Evolutionary conservation across 2,113 vertebrate genomes (phyloP).

Genomic region (Xyliphius kryptos): DNA sequence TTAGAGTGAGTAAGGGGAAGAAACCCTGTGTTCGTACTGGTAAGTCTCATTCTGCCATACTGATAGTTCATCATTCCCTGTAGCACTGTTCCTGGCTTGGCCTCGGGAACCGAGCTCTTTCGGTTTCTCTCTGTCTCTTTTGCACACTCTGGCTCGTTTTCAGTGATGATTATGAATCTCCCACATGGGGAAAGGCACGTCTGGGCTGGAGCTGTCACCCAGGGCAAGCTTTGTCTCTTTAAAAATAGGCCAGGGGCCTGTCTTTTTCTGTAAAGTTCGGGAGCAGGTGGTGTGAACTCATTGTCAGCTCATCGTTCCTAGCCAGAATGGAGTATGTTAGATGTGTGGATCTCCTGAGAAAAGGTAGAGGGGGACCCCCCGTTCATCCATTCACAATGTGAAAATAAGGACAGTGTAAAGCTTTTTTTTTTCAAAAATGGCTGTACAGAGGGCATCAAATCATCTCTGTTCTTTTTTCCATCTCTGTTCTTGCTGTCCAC

Average conservation of each 20-base stretch:
- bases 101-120: slow-evolving; percentile 16
- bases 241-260: slow-evolving; percentile 45
- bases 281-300: slow-evolving; percentile 50
- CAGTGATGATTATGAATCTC: slow-evolving; percentile 46
- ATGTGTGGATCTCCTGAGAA: slow-evolving; percentile 45
- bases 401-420: slow-evolving; percentile 19
- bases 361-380: slow-evolving; percentile 22
- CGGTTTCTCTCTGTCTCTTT: slow-evolving; percentile 30
- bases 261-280: slow-evolving; percentile 47
- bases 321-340: slow-evolving; percentile 49
- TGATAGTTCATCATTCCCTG: slow-evolving; percentile 47
- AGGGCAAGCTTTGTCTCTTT: slow-evolving; percentile 45
- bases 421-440: slow-evolving; percentile 19
- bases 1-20: slow-evolving; percentile 41
- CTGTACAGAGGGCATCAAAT: slow-evolving; percentile 29
- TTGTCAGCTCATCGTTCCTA: slow-evolving; percentile 45
- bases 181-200: slow-evolving; percentile 39
- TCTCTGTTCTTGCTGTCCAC: too few relatives aligned
- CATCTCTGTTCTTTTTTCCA: not conserved
- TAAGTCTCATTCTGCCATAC: slow-evolving; percentile 49
- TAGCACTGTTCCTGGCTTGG: slow-evolving; percentile 29
- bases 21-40: slow-evolving; percentile 35
- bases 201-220: slow-evolving; percentile 42
- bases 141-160: slow-evolving; percentile 24
- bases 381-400: slow-evolving; percentile 12